Evolutionary conservation across 2,113 vertebrate genomes (phyloP).

Genomic region (Varanus komodoensis): DNA sequence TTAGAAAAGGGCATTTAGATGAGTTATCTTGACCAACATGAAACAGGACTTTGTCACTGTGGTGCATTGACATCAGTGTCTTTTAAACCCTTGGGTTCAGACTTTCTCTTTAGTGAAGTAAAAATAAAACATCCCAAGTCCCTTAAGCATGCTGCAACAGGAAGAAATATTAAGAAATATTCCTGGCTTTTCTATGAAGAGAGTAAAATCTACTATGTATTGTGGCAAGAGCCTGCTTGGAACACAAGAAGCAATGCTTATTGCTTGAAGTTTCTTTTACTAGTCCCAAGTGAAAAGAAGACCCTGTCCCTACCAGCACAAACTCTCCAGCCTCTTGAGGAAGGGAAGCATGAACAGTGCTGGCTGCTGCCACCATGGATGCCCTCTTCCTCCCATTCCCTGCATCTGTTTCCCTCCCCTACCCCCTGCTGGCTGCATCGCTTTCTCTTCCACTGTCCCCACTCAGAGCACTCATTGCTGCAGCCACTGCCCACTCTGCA

Average conservation of each 20-base stretch:
- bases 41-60: constrained; percentile 63
- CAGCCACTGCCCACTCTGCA: no score
- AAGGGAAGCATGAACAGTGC: no score
- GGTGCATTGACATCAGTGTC: constrained; percentile 14
- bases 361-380: no score
- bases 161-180: constrained; percentile 33
- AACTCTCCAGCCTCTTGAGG: no score
- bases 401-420: no score
- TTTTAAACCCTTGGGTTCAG: constrained; percentile 43
- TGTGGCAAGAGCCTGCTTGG: not conserved
- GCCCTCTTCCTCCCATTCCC: no score
- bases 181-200: constrained; percentile 22
- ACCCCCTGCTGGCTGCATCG: no score
- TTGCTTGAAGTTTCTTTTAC: constrained; percentile 11
- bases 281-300: constrained; percentile 20
- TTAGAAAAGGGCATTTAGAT: constrained; percentile 37
- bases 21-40: constrained; percentile 57
- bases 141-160: not conserved
- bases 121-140: constrained; percentile 48
- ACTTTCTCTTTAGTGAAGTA: constrained; percentile 29
- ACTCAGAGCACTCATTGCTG: no score
- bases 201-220: constrained; percentile 26
- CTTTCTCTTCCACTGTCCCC: no score
- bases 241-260: not conserved
- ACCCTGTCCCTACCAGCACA: not conserved